Evolutionary conservation across 1,140 invertebrate species (phyloP).

Genomic region (Chironomus tepperi): DNA sequence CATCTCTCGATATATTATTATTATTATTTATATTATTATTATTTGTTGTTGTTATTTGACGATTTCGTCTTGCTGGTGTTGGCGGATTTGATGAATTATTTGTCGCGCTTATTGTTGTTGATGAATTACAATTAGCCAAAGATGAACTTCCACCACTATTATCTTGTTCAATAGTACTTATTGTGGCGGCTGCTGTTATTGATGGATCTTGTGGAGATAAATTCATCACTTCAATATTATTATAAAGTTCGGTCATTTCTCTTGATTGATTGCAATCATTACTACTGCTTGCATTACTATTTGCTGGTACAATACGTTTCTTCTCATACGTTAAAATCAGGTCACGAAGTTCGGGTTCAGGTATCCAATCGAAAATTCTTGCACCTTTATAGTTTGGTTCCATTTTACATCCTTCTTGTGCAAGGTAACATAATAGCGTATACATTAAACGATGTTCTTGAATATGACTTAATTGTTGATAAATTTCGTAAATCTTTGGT

Average conservation of each 20-base stretch:
- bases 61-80: slow-evolving; percentile 25
- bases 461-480: slow-evolving; percentile 35
- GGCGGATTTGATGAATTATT: slow-evolving; percentile 23
- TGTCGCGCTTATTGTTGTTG: neutral
- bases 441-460: slow-evolving; percentile 46
- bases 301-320: neutral
- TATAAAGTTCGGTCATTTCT: neutral
- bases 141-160: slow-evolving; percentile 9
- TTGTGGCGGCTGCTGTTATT: neutral
- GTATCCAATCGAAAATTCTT: slow-evolving; percentile 40
- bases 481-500: slow-evolving; percentile 43
- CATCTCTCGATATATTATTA: neutral
- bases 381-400: slow-evolving; percentile 50
- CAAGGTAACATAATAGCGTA: slow-evolving; percentile 61
- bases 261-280: neutral
- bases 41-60: neutral
- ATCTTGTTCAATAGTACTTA: neutral
- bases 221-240: slow-evolving; percentile 26
- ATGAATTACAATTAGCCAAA: neutral
- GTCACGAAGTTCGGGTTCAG: slow-evolving; percentile 35
- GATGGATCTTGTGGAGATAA: slow-evolving; percentile 5
- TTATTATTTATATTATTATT: slow-evolving; percentile 21
- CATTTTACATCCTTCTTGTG: slow-evolving; percentile 55
- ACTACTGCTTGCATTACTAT: neutral
- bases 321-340: slow-evolving; percentile 34